phyloP scores from a whole-genome alignment of 1,140 invertebrate genomes.

The Drosophila willistoni region DNA sequence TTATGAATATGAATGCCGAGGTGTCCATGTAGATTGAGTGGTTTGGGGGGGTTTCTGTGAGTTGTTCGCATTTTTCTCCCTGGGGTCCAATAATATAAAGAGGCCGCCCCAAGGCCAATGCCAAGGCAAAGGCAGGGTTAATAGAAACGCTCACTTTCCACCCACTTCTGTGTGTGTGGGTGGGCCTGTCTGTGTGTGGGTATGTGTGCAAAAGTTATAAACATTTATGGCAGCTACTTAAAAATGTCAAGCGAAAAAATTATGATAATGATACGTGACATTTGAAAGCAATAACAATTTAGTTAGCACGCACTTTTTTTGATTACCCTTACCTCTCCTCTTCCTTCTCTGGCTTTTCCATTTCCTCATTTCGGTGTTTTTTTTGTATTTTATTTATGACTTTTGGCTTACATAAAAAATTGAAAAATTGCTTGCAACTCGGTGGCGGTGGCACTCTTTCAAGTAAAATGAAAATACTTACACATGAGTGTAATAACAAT shows the following conservation, averaged over 20 bases:
- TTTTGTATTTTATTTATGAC: slow-evolving; percentile 65
- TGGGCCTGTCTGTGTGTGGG: background rate
- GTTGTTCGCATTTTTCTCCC: slow-evolving; percentile 36
- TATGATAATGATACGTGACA: slow-evolving; percentile 81
- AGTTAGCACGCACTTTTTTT: slow-evolving; percentile 80
- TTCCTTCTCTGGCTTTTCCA: slow-evolving; percentile 16
- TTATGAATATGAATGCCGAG: slow-evolving; percentile 75
- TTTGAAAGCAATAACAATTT: slow-evolving; percentile 82
- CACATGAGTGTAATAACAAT: slow-evolving; percentile 60
- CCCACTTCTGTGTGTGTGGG: background rate
- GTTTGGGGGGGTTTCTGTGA: background rate
- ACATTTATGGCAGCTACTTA: slow-evolving; percentile 81
- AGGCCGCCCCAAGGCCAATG: slow-evolving; percentile 34
- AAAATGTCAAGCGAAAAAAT: slow-evolving; percentile 81
- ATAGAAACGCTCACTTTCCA: slow-evolving; percentile 56
- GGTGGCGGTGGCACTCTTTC: slow-evolving; percentile 20
- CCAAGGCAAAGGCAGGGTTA: slow-evolving; percentile 50
- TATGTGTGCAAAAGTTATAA: slow-evolving; percentile 68
- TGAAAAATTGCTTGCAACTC: slow-evolving; percentile 68
- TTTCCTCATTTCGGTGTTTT: slow-evolving; percentile 16
- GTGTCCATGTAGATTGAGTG: slow-evolving; percentile 50
- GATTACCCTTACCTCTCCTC: slow-evolving; percentile 53
- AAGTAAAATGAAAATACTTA: slow-evolving; percentile 42
- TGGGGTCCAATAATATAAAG: slow-evolving; percentile 68
- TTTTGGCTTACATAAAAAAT: slow-evolving; percentile 70